Base-by-base conservation (phyloP, 2,797 vertebrate species). In the Triplophysa yarkandensis region DNA sequence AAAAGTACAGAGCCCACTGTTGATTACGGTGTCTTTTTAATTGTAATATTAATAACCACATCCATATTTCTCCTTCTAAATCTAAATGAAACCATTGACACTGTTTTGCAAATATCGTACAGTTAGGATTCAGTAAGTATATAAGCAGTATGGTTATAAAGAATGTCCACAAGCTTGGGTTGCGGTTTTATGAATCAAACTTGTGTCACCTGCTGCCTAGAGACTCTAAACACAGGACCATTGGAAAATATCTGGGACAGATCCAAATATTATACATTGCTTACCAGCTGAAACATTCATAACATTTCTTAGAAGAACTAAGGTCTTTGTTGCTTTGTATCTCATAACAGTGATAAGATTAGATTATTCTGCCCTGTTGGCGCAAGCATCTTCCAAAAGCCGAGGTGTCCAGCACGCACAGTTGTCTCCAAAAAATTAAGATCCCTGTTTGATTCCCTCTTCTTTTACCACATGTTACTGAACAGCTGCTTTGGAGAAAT, bases 351-450 rank as follows among this genome's bases (percentile, higher is more conserved):
- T 30, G 28, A 52, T 55, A 52, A 6, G 6, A 48, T 25, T 13
- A 48, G 48, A 39, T 58, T n/a, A 44, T 7, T 34, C 62, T 23
- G 54, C n/a, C 7, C 39, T 61, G 39, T 41, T 69, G 17, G 61
- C 60, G 30, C 39, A 34, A 34, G 39, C 7, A 7, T 27, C 10
- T 8, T 30, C 46, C 25, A 32, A 39, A 44, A 61, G 52, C n/a
- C 16, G 21, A 72, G 48, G 68, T 54, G 55, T 69, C 54, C 28
- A 74, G 70, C 71, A 77, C 76, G 71, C 55, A 70, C 83, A 83
- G 81, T 80, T 81, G 83, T 77, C 70, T n/a, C 27, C 70, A 67
- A 55, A 80, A 72, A 75, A 76, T 46, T 39, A 71, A 80, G 39
- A 66, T 79, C 34, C 16, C 16, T 44, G 43, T 74, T 83, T 65